Evolutionary conservation across 2,113 vertebrate species (phyloP).

Genomic region (Rousettus leschenaultii): DNA sequence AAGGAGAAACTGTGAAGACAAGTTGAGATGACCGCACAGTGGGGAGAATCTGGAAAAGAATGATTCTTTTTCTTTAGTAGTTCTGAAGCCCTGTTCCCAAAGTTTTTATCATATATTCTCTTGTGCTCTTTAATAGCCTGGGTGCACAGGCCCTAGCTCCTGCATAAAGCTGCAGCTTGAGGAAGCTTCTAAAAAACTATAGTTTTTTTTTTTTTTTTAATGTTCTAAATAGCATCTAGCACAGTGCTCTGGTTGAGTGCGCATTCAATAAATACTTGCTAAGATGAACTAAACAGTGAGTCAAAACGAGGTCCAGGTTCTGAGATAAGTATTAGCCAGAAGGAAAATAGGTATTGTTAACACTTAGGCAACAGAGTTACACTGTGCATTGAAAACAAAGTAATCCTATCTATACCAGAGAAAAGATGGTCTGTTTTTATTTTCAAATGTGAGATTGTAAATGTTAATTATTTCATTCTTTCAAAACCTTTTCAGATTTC

Average conservation of each 20-base stretch:
- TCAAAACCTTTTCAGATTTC: neutral
- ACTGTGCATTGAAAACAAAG: neutral
- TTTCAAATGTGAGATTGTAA: neutral
- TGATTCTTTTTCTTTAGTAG: neutral
- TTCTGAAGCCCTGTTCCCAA: neutral
- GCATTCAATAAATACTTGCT: neutral
- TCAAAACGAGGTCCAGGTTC: neutral
- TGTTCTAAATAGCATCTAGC: neutral
- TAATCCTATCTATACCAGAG: neutral
- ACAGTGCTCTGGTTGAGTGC: neutral
- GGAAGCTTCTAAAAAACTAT: neutral
- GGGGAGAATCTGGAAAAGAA: neutral
- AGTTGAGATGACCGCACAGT: neutral
- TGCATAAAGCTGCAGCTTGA: neutral
- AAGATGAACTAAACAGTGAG: neutral
- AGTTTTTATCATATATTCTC: neutral
- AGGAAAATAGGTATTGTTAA: neutral
- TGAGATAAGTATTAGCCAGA: neutral
- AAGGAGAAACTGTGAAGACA: neutral
- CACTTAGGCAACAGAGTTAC: neutral
- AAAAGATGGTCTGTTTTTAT: constrained; percentile 4
- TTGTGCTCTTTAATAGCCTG: neutral
- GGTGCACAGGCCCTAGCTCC: neutral
- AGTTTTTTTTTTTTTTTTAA: neutral
- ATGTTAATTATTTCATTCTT: neutral